Base-by-base conservation (phyloP, 2,888 invertebrate species). In the Hesperia comma region DNA sequence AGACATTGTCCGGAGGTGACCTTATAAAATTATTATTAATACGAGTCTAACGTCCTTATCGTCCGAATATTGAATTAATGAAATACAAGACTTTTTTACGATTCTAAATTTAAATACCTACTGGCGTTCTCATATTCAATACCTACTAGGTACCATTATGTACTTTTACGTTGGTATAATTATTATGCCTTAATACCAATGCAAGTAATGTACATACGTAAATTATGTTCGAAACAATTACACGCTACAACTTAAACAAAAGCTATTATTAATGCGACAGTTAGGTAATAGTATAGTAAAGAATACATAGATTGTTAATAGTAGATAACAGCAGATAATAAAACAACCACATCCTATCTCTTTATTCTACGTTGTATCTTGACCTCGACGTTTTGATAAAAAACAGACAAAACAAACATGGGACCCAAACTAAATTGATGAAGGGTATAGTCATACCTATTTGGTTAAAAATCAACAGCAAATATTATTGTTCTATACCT, bases 31-130 rank as follows among this genome's bases (percentile, higher is more conserved):
- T 64, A 64, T 49, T 61, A 37, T 51, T 51, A 46, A 58, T 43
- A 57, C 6, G 57, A 53, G 55, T 61, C 43, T 62, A 68, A 70
- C 66, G 60, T 68, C 58, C 68, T 60, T 49, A 61, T 49, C 19
- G 17, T 49, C 55, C 60, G 41, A 54, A 57, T 8, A 67, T 6
- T 53, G 49, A 60, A 63, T 58, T 64, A 69, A 69, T 67, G 37
- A 63, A 63, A 67, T 68, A 67, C 61, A 63, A 67, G 67, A 70
- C 56, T 60, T 68, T 46, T 69, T 60, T 68, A 69, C 68, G 63
- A 64, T 53, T 46, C 43, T 33, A 40, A 58, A 67, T 70, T 70
- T 68, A 55, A 69, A 70, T 70, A 64, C n/a, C n/a, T n/a, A n/a
- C 49, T 33, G 21, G 56, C 21, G 49, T 68, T 49, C 60, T 71